Conservation (phyloP, 2,888 invertebrate species). For the Thysanoteuthis rhombus region DNA sequence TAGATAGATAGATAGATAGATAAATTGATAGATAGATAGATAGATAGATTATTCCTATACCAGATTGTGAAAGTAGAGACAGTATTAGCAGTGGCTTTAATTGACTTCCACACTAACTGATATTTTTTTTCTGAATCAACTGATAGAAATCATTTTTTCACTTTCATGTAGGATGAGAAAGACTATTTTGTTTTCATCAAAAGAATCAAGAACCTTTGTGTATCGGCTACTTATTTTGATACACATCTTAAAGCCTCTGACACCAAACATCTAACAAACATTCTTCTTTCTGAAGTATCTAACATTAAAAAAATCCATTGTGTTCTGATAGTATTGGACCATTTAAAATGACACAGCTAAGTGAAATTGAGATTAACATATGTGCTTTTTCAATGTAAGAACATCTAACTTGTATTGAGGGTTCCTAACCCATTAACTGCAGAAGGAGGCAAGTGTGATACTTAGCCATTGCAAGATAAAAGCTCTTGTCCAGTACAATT, state of each 20-base stretch:
- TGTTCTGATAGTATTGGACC: background rate
- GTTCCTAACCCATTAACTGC: background rate
- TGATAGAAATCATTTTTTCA: background rate
- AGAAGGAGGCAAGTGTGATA: too few species aligned
- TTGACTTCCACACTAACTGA: background rate
- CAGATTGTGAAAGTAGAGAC: background rate
- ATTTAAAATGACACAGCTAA: background rate
- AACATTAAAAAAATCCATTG: background rate
- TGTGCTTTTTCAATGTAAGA: background rate
- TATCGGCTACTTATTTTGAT: too few species aligned
- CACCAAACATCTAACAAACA: too few species aligned
- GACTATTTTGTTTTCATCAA: too few species aligned
- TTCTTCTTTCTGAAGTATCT: too few species aligned
- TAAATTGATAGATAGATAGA: background rate
- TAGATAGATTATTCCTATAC: background rate
- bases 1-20: background rate
- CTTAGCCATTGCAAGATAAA: too few species aligned
- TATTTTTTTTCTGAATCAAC: background rate
- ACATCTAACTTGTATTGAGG: background rate
- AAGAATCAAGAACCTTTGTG: too few species aligned
- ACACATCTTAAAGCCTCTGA: too few species aligned
- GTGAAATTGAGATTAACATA: background rate
- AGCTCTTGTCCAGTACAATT: too few species aligned
- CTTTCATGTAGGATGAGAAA: too few species aligned
- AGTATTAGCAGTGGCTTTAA: background rate